Evolutionary conservation across 2,113 vertebrate genomes (phyloP).

Genomic region (Myotis davidii): DNA sequence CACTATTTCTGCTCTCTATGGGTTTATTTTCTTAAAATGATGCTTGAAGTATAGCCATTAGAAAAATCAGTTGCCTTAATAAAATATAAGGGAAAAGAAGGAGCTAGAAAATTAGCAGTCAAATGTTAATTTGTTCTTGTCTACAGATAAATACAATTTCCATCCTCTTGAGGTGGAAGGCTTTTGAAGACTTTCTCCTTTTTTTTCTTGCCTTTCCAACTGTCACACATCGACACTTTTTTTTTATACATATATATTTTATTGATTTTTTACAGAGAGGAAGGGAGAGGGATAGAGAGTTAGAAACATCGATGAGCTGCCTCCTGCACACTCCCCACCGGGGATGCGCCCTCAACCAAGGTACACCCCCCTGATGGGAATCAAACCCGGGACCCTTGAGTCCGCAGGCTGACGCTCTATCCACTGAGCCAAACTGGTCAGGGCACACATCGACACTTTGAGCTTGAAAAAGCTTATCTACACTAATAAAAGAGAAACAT

Average conservation of each 20-base stretch:
- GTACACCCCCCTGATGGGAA: no score
- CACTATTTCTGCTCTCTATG: not conserved
- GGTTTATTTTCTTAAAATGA: not conserved
- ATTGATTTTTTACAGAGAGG: no score
- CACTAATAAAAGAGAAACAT: no score
- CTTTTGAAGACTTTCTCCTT: constrained; percentile 44
- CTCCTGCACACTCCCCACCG: no score
- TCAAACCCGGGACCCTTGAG: no score
- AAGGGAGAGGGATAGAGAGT: no score
- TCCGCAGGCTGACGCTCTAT: no score
- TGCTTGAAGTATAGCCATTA: not conserved
- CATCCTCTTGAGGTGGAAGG: not conserved
- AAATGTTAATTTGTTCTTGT: not conserved
- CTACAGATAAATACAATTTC: not conserved
- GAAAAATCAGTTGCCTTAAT: not conserved
- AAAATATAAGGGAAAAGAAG: not conserved
- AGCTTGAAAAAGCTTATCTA: not conserved
- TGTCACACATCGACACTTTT: constrained; percentile 25
- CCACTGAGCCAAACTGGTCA: no score
- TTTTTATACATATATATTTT: no score
- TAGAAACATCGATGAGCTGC: no score
- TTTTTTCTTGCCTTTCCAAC: constrained; percentile 42
- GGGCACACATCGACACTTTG: constrained; percentile 33
- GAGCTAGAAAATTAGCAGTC: not conserved
- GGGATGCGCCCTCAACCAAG: no score